These are phyloP conservation scores for Conchocele bisecta DNA, from an alignment of 2,888 invertebrate genomes.

Conservation along the genomic window DNA sequence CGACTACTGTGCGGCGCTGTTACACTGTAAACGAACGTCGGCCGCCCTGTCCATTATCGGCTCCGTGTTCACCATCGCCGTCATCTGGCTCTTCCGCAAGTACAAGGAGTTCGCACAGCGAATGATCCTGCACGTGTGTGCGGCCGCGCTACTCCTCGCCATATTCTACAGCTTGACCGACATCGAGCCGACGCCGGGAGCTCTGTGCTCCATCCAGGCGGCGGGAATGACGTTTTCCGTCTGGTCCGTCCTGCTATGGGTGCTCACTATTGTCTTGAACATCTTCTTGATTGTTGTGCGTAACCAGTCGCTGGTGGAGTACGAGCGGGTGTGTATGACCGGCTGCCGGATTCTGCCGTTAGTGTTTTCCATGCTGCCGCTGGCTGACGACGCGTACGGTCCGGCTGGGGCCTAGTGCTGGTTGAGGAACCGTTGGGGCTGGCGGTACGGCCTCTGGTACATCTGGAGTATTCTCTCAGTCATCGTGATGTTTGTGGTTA, in stretches of 20 bases:
- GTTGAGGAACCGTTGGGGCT: constrained; percentile 23
- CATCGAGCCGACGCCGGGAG: not conserved
- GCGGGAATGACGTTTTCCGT: constrained; percentile 16
- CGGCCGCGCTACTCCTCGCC: not conserved
- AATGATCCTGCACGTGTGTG: constrained; percentile 3
- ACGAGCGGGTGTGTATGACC: not conserved
- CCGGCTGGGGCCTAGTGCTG: constrained; percentile 44
- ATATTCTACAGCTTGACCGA: constrained; percentile 11
- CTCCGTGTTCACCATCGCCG: not conserved
- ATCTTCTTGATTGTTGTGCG: constrained; percentile 15
- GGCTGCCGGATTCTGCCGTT: constrained; percentile 17
- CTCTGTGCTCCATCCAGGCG: constrained; percentile 28
- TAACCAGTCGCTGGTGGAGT: not conserved
- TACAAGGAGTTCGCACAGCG: constrained; percentile 6
- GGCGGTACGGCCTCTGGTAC: constrained; percentile 46
- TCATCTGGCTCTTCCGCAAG: constrained; percentile 8
- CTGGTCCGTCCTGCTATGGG: constrained; percentile 14
- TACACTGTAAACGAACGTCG: not conserved
- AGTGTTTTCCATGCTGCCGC: constrained; percentile 11
- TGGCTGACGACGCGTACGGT: constrained; percentile 28
- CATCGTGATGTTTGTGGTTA: constrained; percentile 18
- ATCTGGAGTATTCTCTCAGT: constrained; percentile 31
- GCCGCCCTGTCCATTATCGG: not conserved
- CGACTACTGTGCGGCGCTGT: not conserved
- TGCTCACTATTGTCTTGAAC: constrained; percentile 20